Base-by-base conservation (phyloP, 2,113 vertebrate genomes). In the Alethe diademata region DNA sequence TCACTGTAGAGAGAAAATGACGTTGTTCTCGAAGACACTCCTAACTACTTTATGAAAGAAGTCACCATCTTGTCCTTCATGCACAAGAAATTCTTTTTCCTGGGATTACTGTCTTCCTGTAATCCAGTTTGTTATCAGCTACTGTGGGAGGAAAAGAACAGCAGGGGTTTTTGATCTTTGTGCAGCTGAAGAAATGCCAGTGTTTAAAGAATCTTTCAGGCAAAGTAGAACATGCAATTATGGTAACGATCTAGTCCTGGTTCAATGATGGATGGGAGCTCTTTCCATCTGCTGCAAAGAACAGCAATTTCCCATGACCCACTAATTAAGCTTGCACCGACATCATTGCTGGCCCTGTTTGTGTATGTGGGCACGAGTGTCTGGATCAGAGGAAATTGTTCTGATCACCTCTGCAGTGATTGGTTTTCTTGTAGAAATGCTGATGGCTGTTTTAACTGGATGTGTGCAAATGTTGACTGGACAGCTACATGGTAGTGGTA, bases 81-180 rank as follows among this genome's bases (percentile, higher is more conserved):
- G 28, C 6, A 0, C 7, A 17, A 93, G 60, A 91, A 89, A 62
- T 83, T 54, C 19, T 36, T 38, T 76, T 95, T 90, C 29, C 53
- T 95, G 65, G 50, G 56, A 88, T 88, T 86, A 51, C 65, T 95
- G 42, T 66, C 20, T 71, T 88, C 71, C 61, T 89, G 18, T 92
- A 90, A 86, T 92, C 50, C 10, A 0, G 36, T 90, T 94, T 0
- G 0, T 78, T 93, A 66, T 80, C 86, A 85, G 29, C n/a, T 92
- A 8, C 33, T 50, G 60, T 65, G 38, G 58, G 81, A 94, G 56
- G 73, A 80, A 81, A 86, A 81, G 78, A 92, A 54, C 70, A 88
- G 67, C 64, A 64, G 57, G 54, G 35, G 24, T 8, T 78, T 92
- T 90, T 10, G 5, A 14, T 90, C 33, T 29, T 86, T 51, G 62